phyloP scores from a whole-genome alignment of 2,888 invertebrate species.

The Drosophila fulvimacula region DNA sequence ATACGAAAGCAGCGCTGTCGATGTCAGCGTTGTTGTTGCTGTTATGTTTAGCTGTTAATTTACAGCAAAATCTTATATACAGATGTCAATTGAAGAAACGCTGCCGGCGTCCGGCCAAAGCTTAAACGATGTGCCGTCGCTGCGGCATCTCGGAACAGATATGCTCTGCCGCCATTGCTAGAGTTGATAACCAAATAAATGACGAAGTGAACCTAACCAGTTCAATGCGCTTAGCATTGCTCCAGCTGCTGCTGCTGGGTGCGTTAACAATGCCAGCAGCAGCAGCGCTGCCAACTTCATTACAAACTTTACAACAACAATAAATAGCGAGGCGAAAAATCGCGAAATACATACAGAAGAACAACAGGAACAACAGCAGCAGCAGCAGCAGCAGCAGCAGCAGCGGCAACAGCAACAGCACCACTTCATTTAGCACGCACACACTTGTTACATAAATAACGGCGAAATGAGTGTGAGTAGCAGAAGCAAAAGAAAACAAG shows the following conservation, averaged over 20 bases:
- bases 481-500: constrained; percentile 53
- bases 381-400: background rate
- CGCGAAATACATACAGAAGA: constrained; percentile 50
- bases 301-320: constrained; percentile 35
- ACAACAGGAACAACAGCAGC: constrained; percentile 4
- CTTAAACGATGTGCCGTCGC: constrained; percentile 37
- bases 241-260: constrained; percentile 31
- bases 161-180: constrained; percentile 37
- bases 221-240: constrained; percentile 71
- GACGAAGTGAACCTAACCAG: constrained; percentile 66
- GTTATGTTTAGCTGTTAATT: constrained; percentile 12
- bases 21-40: constrained; percentile 1
- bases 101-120: constrained; percentile 28
- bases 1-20: background rate
- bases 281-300: constrained; percentile 34
- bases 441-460: constrained; percentile 83
- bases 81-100: constrained; percentile 44
- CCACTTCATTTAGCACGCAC: constrained; percentile 74
- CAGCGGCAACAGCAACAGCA: constrained; percentile 16
- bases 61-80: constrained; percentile 23
- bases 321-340: constrained; percentile 43
- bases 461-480: constrained; percentile 74
- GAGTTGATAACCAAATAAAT: constrained; percentile 69
- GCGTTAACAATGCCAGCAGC: constrained; percentile 18
- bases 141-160: constrained; percentile 12